Evolutionary conservation across 2,797 vertebrate genomes (phyloP).

Genomic region (Limosa lapponica): DNA sequence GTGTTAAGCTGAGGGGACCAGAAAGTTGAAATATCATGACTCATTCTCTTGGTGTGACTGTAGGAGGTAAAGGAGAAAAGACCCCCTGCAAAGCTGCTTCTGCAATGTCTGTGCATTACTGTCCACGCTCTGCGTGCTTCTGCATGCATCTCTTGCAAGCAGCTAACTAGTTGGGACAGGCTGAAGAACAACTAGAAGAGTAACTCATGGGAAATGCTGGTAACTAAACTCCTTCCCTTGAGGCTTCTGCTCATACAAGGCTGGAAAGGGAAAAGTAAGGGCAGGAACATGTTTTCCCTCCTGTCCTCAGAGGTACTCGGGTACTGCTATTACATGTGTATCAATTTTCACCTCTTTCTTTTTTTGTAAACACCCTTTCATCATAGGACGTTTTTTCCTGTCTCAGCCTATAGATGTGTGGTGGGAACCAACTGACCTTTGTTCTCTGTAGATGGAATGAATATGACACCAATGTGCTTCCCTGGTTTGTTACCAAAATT

Average conservation of each 20-base stretch:
- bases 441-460: constrained; percentile 7
- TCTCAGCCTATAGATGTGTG: constrained; percentile 15
- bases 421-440: constrained; percentile 23
- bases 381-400: not conserved
- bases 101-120: not conserved
- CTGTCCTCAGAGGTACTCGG: not conserved
- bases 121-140: not conserved
- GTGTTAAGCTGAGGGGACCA: not conserved
- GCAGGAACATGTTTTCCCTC: not conserved
- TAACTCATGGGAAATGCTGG: not conserved
- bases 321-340: not conserved
- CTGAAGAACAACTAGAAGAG: not conserved
- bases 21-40: accelerated
- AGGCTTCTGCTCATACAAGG: not conserved
- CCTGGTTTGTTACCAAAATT: not conserved
- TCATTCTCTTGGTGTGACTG: not conserved
- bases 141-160: not conserved
- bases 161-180: not conserved
- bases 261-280: not conserved
- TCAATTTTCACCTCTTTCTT: not conserved
- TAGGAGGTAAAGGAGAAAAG: not conserved
- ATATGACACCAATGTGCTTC: constrained; percentile 2
- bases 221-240: not conserved
- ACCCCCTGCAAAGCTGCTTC: not conserved
- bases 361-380: constrained; percentile 18